phyloP scores from a whole-genome alignment of 2,888 invertebrate genomes.

The Pterostichus madidus region DNA sequence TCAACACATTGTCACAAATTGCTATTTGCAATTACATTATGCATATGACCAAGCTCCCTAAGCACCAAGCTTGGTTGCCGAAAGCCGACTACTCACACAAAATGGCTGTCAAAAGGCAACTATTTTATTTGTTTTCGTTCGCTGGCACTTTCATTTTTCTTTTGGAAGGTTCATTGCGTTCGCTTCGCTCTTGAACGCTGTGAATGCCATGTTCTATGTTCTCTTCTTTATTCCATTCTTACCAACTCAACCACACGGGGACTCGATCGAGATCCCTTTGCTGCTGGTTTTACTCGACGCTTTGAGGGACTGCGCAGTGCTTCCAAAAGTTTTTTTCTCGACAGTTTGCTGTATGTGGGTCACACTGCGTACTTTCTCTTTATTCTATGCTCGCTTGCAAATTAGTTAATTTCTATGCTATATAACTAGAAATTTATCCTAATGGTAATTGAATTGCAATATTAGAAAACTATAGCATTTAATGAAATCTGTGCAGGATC shows the following conservation, averaged over 20 bases:
- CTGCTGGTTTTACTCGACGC: conserved; percentile 7
- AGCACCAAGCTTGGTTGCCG: not conserved
- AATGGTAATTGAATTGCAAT: too few relatives aligned
- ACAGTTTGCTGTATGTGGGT: too few relatives aligned
- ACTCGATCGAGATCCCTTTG: conserved; percentile 12
- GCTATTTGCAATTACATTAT: conserved; percentile 5
- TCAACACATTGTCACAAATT: not conserved
- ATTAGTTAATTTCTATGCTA: too few relatives aligned
- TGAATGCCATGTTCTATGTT: conserved; percentile 4
- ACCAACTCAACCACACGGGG: conserved; percentile 8
- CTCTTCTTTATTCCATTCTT: not conserved
- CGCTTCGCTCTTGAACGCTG: not conserved
- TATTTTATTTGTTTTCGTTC: conserved; percentile 27
- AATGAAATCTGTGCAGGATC: too few relatives aligned
- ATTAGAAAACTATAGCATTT: too few relatives aligned
- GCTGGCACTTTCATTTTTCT: conserved; percentile 17
- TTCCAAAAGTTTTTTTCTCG: too few relatives aligned
- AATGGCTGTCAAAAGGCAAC: conserved; percentile 14
- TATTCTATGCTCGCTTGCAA: too few relatives aligned
- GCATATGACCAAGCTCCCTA: not conserved
- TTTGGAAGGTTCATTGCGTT: not conserved
- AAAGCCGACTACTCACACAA: not conserved
- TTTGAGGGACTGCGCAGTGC: not conserved
- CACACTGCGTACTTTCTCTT: too few relatives aligned
- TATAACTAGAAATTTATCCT: too few relatives aligned